Percentiles rank a stretch among this genome's conserved stretches.
These are phyloP conservation scores for Drosophila subsilvestris DNA, from an alignment of 2,888 invertebrate genomes.

Conservation along the genomic window DNA sequence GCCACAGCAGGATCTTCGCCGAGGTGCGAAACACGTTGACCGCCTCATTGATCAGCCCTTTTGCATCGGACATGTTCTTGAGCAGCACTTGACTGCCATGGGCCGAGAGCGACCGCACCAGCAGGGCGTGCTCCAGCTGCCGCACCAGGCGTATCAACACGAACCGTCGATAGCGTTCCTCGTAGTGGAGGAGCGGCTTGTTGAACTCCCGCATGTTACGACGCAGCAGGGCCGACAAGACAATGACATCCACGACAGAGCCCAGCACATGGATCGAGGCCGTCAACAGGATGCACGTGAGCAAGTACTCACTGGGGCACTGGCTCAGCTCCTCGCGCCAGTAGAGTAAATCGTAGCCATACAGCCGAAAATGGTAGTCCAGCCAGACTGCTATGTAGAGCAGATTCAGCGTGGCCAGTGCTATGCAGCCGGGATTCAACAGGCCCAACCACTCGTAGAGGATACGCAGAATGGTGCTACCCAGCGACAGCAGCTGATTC, in stretches of 20 bases:
- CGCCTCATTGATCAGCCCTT: slow-evolving; percentile 52
- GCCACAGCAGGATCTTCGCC: slow-evolving; percentile 53
- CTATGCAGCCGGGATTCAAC: slow-evolving; percentile 39
- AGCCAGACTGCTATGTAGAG: slow-evolving; percentile 37
- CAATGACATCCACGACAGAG: slow-evolving; percentile 40
- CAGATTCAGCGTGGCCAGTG: slow-evolving; percentile 36
- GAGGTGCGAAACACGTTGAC: slow-evolving; percentile 60
- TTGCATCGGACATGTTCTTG: slow-evolving; percentile 35
- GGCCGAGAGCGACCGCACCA: slow-evolving; percentile 30
- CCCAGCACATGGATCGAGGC: slow-evolving; percentile 36
- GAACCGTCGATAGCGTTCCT: slow-evolving; percentile 58
- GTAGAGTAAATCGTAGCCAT: slow-evolving; percentile 52
- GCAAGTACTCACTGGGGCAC: slow-evolving; percentile 31
- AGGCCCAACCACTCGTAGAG: slow-evolving; percentile 13
- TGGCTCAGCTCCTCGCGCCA: slow-evolving; percentile 46
- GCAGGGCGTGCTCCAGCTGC: slow-evolving; percentile 54
- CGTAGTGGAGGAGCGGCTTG: slow-evolving; percentile 43
- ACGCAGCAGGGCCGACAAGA: slow-evolving; percentile 33
- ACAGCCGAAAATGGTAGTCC: slow-evolving; percentile 46
- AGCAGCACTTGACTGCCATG: slow-evolving; percentile 1
- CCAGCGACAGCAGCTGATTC: slow-evolving; percentile 21
- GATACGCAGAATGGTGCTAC: slow-evolving; percentile 13
- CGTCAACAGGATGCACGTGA: slow-evolving; percentile 41
- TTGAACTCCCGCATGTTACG: slow-evolving; percentile 33
- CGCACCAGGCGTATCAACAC: slow-evolving; percentile 61